Evolutionary conservation across 2,888 invertebrate species (phyloP).

Genomic region (Trachelus stipa): DNA sequence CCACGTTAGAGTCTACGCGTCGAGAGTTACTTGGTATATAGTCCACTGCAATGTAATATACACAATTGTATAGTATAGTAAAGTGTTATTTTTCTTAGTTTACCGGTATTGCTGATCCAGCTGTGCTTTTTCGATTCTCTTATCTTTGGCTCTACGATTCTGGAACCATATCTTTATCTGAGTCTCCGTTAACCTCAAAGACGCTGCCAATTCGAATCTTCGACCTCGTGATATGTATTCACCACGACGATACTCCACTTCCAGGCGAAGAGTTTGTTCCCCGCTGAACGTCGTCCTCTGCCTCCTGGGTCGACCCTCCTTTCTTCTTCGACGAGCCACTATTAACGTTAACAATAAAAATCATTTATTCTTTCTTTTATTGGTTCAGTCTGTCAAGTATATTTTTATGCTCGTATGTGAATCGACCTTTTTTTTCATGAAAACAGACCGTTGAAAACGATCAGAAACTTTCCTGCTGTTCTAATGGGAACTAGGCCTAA

Average conservation of each 20-base stretch:
- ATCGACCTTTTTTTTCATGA: background rate
- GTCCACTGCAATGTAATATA: background rate
- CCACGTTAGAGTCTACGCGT: background rate
- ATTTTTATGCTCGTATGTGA: background rate
- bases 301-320: constrained; percentile 87
- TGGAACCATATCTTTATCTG: constrained; percentile 94
- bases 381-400: background rate
- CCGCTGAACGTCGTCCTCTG: constrained; percentile 95
- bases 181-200: constrained; percentile 79
- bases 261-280: constrained; percentile 90
- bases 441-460: background rate
- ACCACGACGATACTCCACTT: constrained; percentile 90
- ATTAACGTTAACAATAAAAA: constrained; percentile 34
- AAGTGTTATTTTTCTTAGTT: constrained; percentile 16
- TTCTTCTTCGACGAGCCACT: constrained; percentile 88
- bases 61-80: background rate
- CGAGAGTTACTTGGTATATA: background rate
- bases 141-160: constrained; percentile 95
- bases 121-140: constrained; percentile 95
- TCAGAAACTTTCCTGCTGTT: background rate
- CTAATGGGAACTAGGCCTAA: background rate
- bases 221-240: constrained; percentile 93
- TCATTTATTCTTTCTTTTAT: background rate
- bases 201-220: constrained; percentile 81
- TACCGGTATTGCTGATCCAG: constrained; percentile 95